Percentiles rank a stretch among this genome's conserved stretches.
Evolutionary conservation across 92 coral and sea anemone genomes (phyloP).

Genomic region (Palythoa grandiflora): DNA sequence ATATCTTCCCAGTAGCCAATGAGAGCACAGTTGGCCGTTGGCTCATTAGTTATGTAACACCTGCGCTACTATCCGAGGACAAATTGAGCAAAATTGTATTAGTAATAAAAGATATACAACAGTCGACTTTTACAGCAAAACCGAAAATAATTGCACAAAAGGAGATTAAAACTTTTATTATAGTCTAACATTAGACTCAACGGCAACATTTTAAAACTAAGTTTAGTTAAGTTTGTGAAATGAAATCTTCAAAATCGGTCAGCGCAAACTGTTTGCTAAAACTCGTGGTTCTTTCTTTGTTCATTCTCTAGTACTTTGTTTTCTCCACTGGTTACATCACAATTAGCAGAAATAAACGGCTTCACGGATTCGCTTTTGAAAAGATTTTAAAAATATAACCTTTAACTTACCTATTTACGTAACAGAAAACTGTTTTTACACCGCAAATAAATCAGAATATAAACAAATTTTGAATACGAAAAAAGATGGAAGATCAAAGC

Average conservation of each 20-base stretch:
- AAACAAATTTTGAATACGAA: no score
- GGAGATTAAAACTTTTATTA: not conserved
- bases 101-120: conserved; percentile 17
- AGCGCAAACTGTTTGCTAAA: no score
- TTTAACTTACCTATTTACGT: not conserved
- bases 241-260: not conserved
- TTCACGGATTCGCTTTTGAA: not conserved
- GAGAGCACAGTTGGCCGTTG: conserved; percentile 35
- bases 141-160: not conserved
- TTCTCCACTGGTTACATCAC: not conserved
- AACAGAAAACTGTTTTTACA: not conserved
- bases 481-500: no score
- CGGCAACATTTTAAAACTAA: not conserved
- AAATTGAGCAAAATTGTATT: conserved; percentile 36
- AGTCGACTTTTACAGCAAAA: not conserved
- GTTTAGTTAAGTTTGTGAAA: not conserved
- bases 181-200: not conserved
- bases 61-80: conserved; percentile 14
- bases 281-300: not conserved
- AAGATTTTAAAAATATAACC: not conserved
- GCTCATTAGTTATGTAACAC: conserved; percentile 30
- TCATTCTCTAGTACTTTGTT: not conserved
- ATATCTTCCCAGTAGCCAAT: conserved; percentile 61
- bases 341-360: not conserved
- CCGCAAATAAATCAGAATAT: no score